These are phyloP conservation scores for Hyperoplus lanceolatus DNA, from an alignment of 2,797 vertebrate genomes.

Conservation along the genomic window DNA sequence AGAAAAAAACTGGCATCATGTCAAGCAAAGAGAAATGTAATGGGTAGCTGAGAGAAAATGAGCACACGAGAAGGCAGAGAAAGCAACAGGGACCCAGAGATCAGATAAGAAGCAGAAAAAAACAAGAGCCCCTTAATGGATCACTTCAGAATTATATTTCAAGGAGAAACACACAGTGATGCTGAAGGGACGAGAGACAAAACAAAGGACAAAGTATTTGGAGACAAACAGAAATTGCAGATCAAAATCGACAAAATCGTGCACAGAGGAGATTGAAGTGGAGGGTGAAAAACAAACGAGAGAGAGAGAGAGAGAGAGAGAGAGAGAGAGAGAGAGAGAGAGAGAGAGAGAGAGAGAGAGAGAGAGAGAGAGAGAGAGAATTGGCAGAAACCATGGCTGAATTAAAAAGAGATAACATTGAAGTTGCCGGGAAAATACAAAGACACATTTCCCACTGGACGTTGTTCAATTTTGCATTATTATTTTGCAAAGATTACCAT, in stretches of 20 bases:
- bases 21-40: conserved; percentile 14
- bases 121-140: conserved; percentile 58
- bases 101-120: conserved; percentile 57
- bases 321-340: background rate
- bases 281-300: background rate
- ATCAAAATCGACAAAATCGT: conserved; percentile 45
- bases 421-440: conserved; percentile 8
- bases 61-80: conserved; percentile 30
- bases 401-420: conserved; percentile 16
- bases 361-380: background rate
- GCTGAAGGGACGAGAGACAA: conserved; percentile 14
- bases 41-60: conserved; percentile 22
- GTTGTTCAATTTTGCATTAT: background rate
- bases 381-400: conserved; percentile 1
- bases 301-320: background rate
- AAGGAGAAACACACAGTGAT: conserved; percentile 43
- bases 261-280: conserved; percentile 26
- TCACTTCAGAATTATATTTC: conserved; percentile 52
- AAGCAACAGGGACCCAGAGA: conserved; percentile 18
- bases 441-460: background rate
- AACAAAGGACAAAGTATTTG: conserved; percentile 44
- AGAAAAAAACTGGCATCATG: conserved; percentile 9
- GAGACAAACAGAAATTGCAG: conserved; percentile 49
- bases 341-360: too few species aligned
- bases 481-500: background rate